Evolutionary conservation across 2,797 vertebrate species (phyloP).

Genomic region (Sebastes iracundus): DNA sequence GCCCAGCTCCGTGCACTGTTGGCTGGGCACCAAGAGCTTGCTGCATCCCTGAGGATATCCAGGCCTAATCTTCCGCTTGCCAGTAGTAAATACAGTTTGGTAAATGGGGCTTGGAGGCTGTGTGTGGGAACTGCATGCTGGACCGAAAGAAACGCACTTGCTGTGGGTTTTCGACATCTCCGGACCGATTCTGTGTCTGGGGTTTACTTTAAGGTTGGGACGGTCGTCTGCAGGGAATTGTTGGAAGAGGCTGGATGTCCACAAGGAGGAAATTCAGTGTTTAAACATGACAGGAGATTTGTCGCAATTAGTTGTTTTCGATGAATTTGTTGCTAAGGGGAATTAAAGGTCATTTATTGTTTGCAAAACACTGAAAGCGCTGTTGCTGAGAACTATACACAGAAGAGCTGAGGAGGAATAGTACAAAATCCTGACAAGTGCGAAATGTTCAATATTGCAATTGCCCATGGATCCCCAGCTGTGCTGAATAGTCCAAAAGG

Average conservation of each 20-base stretch:
- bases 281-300: conserved; percentile 10
- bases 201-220: background rate
- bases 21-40: conserved; percentile 46
- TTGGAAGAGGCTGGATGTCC: conserved; percentile 1
- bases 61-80: conserved; percentile 39
- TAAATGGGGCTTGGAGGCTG: conserved; percentile 27
- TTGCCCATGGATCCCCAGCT: background rate
- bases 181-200: background rate
- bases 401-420: background rate
- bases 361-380: background rate
- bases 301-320: conserved; percentile 23
- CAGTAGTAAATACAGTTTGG: conserved; percentile 58
- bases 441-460: background rate
- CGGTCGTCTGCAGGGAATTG: background rate
- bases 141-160: conserved; percentile 17
- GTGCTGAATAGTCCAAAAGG: background rate
- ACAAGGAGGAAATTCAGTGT: background rate
- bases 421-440: background rate
- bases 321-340: background rate
- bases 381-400: background rate
- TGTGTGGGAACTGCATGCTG: conserved; percentile 43
- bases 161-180: conserved; percentile 2
- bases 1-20: conserved; percentile 18
- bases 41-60: conserved; percentile 45
- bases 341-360: background rate